Percentiles rank a stretch among this genome's conserved stretches.
Conservation (phyloP, 2,888 invertebrate genomes). For the Cephonodes hylas region DNA sequence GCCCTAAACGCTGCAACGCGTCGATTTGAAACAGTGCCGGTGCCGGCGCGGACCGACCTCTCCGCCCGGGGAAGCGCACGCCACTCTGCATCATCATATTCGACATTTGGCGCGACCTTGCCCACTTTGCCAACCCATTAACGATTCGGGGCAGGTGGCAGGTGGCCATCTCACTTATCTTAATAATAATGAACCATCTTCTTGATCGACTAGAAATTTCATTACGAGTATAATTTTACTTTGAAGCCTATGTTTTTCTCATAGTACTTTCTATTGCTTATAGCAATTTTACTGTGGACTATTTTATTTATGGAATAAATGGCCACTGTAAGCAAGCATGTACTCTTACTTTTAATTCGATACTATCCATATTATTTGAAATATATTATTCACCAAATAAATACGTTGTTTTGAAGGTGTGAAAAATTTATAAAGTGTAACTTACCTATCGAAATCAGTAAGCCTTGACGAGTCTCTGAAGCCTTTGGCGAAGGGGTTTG, state of each 20-base stretch:
- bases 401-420: too few species aligned
- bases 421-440: too few species aligned
- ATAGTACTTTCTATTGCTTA: background rate
- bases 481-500: conserved; percentile 99
- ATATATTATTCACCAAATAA: too few species aligned
- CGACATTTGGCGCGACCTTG: background rate
- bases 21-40: conserved; percentile 50
- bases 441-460: conserved; percentile 94
- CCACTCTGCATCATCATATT: conserved; percentile 30
- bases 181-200: background rate
- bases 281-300: too few species aligned
- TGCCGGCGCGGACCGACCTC: conserved; percentile 29
- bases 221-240: background rate
- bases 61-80: conserved; percentile 18
- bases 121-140: conserved; percentile 22
- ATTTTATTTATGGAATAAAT: too few species aligned
- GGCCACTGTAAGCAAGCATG: too few species aligned
- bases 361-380: too few species aligned
- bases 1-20: conserved; percentile 55
- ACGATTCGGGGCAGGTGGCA: conserved; percentile 26
- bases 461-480: conserved; percentile 97
- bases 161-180: conserved; percentile 13
- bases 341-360: too few species aligned
- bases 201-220: background rate
- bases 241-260: background rate